A percentile compares a stretch with the other conserved stretches of the same genome.
These are phyloP conservation scores for Syngnathus scovelli DNA, from an alignment of 2,113 vertebrate genomes.

Conservation along the genomic window DNA sequence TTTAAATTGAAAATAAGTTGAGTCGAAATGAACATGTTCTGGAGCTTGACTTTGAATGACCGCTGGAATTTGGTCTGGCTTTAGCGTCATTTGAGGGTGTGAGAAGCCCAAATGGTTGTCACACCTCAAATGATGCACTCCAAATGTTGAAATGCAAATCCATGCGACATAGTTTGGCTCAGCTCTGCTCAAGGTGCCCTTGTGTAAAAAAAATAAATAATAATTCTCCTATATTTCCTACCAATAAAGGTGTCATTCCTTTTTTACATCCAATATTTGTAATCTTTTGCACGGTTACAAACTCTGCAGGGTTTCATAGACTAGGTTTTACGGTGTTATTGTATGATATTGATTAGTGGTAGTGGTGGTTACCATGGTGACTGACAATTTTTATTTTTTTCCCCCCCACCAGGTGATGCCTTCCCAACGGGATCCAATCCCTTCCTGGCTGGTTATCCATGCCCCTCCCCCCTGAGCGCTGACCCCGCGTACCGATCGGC, in stretches of 20 bases:
- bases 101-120: not conserved
- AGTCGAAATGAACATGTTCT: not conserved
- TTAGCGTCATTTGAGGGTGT: not conserved
- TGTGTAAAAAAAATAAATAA: not conserved
- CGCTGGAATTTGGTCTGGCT: not conserved
- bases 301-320: conserved; percentile 29
- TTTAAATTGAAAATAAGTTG: no score
- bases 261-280: no score
- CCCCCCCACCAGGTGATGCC: conserved; percentile 70
- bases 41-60: not conserved
- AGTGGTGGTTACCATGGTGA: conserved; percentile 21
- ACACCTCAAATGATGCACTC: conserved; percentile 1
- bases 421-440: conserved; percentile 68
- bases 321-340: not conserved
- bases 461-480: conserved; percentile 70
- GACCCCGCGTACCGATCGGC: conserved; percentile 76
- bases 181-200: conserved; percentile 5
- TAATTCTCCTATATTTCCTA: not conserved
- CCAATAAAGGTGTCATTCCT: not conserved
- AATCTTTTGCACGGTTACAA: not conserved
- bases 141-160: conserved; percentile 6
- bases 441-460: conserved; percentile 77
- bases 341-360: conserved; percentile 5
- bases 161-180: conserved; percentile 9
- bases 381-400: conserved; percentile 13